Evolutionary conservation across 2,797 vertebrate species (phyloP).

Genomic region (Lagodon rhomboides): DNA sequence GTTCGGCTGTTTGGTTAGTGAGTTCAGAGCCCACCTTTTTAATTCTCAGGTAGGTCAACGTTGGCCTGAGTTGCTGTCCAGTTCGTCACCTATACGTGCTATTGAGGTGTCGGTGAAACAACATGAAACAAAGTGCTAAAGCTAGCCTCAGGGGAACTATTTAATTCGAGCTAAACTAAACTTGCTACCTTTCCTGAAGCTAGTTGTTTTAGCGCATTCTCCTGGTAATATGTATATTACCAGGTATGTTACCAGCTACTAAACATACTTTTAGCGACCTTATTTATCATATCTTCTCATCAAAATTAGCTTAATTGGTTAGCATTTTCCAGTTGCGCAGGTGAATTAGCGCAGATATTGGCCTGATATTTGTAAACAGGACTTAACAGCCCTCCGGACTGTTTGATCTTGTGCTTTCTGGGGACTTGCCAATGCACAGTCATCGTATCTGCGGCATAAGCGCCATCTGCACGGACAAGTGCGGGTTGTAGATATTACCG

Average conservation of each 20-base stretch:
- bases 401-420: constrained; percentile 4
- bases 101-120: not conserved
- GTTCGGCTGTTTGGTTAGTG: not conserved
- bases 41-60: not conserved
- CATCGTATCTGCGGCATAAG: constrained; percentile 1
- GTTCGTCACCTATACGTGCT: not conserved
- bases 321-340: constrained; percentile 18
- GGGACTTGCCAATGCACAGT: constrained; percentile 30
- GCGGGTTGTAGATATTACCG: not conserved
- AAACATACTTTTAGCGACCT: not conserved
- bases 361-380: constrained; percentile 14
- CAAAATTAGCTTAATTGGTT: not conserved
- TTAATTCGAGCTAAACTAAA: not conserved
- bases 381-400: not conserved
- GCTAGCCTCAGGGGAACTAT: not conserved
- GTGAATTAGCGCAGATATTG: constrained; percentile 19
- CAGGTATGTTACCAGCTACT: no score
- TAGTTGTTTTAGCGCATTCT: not conserved
- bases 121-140: not conserved
- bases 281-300: not conserved
- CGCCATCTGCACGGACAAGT: not conserved
- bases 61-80: no score
- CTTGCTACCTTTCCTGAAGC: not conserved
- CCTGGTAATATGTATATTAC: not conserved
- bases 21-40: not conserved